These are phyloP conservation scores for Luperina nickerlii DNA, from an alignment of 2,888 invertebrate species.

Conservation along the genomic window DNA sequence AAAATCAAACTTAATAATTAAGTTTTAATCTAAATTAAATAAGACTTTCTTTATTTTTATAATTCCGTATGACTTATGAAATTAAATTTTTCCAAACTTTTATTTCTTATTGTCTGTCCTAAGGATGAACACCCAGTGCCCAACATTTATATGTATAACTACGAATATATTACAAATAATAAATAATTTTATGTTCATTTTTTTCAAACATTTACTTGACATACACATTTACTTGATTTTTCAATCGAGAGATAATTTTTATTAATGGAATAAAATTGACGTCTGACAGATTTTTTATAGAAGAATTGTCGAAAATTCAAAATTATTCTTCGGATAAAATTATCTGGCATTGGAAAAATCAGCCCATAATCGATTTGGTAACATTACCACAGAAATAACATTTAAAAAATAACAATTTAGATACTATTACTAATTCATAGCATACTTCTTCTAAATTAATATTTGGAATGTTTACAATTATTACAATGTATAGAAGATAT, in stretches of 20 bases:
- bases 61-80: constrained; percentile 65
- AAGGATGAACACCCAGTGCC: constrained; percentile 74
- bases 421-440: constrained; percentile 36
- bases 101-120: constrained; percentile 78
- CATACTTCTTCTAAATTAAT: constrained; percentile 47
- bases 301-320: too few species aligned
- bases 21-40: constrained; percentile 61
- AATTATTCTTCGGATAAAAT: too few species aligned
- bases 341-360: too few species aligned
- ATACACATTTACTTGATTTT: constrained; percentile 14
- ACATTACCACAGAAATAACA: constrained; percentile 57
- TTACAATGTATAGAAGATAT: constrained; percentile 37
- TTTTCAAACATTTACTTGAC: constrained; percentile 62
- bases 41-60: constrained; percentile 52
- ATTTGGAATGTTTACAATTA: constrained; percentile 63
- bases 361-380: constrained; percentile 58
- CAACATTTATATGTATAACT: constrained; percentile 67
- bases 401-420: constrained; percentile 51
- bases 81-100: constrained; percentile 69
- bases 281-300: too few species aligned
- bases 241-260: too few species aligned
- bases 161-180: constrained; percentile 67
- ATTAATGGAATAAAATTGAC: too few species aligned
- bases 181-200: constrained; percentile 52
- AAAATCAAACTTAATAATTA: constrained; percentile 52